A percentile compares a stretch with the other conserved stretches of the same genome.
phyloP scores from a whole-genome alignment of 2,888 invertebrate genomes.

The Sceliomorpha sp. region DNA sequence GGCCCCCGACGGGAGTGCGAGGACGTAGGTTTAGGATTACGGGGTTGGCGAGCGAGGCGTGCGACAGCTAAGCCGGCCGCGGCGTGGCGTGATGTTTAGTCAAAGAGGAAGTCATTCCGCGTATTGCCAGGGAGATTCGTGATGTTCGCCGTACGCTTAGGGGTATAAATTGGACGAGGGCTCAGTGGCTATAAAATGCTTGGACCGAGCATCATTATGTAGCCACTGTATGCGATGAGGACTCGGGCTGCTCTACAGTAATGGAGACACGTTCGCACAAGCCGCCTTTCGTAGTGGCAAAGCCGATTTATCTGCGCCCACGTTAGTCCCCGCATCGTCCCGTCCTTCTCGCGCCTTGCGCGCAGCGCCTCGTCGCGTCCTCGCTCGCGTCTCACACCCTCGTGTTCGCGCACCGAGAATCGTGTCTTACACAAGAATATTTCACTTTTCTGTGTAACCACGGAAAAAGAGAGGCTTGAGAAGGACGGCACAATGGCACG shows the following conservation, averaged over 20 bases:
- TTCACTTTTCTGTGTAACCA: slow-evolving; percentile 70
- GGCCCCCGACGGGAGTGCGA: too few species aligned
- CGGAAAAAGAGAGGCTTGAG: slow-evolving; percentile 42
- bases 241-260: slow-evolving; percentile 53
- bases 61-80: too few species aligned
- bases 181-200: slow-evolving; percentile 57
- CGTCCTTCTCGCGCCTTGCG: slow-evolving; percentile 26
- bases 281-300: slow-evolving; percentile 70
- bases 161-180: slow-evolving; percentile 52
- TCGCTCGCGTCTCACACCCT: slow-evolving; percentile 27
- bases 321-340: slow-evolving; percentile 49
- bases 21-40: too few species aligned
- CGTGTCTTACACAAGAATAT: slow-evolving; percentile 72
- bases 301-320: slow-evolving; percentile 75
- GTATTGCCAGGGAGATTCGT: too few species aligned
- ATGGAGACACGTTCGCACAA: slow-evolving; percentile 75
- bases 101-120: too few species aligned
- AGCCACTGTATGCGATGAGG: slow-evolving; percentile 58
- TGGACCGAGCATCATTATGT: slow-evolving; percentile 59
- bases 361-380: slow-evolving; percentile 9
- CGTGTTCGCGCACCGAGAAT: slow-evolving; percentile 62
- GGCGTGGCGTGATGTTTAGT: too few species aligned
- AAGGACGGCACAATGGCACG: slow-evolving; percentile 36
- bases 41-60: too few species aligned
- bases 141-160: too few species aligned